Conservation (phyloP, 2,797 vertebrate species). For the Onychomys leucogaster region DNA sequence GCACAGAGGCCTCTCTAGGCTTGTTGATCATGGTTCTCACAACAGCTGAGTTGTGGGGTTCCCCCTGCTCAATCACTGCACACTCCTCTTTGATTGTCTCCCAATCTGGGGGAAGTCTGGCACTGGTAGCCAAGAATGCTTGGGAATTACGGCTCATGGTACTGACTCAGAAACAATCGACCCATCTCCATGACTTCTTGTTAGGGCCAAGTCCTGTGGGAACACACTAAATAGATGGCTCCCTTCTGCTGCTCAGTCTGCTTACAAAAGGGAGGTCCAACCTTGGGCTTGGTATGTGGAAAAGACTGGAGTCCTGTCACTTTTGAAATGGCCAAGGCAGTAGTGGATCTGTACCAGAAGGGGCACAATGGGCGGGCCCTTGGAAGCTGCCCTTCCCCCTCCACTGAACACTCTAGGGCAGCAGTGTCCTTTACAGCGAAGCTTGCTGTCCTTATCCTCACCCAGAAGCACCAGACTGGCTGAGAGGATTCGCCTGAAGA, state of each 20-base stretch:
- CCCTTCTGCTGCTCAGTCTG: background rate
- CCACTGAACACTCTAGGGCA: background rate
- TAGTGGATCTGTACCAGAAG: background rate
- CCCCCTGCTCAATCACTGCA: slow-evolving; percentile 55
- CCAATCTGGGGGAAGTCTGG: rapidly evolving
- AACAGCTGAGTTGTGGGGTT: background rate
- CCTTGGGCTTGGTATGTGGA: background rate
- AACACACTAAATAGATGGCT: background rate
- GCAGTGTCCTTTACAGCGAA: background rate
- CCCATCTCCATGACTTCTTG: background rate
- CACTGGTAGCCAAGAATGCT: rapidly evolving
- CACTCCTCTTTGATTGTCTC: background rate
- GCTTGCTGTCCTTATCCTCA: background rate
- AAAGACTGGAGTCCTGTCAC: background rate
- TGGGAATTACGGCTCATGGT: background rate
- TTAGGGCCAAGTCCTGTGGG: background rate
- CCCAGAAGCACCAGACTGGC: background rate
- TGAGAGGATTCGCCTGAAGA: background rate
- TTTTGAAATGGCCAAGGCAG: background rate
- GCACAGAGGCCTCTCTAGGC: background rate
- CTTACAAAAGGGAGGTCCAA: background rate
- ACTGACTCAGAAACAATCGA: background rate
- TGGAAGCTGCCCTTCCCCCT: background rate
- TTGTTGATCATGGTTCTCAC: background rate
- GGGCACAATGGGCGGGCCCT: background rate